Evolutionary conservation across 2,113 vertebrate genomes (phyloP).

Genomic region (Jaculus jaculus): DNA sequence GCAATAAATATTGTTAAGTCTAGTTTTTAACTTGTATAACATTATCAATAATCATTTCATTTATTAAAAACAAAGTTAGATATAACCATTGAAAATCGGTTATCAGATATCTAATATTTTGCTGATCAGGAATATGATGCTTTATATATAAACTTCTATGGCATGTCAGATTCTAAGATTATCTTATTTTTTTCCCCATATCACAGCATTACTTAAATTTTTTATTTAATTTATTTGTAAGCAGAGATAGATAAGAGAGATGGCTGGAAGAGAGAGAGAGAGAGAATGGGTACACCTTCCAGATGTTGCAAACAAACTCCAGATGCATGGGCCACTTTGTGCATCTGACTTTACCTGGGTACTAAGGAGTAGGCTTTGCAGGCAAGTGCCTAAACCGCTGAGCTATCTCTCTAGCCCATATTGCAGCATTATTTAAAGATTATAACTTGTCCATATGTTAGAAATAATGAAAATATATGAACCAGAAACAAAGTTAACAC

Average conservation of each 20-base stretch:
- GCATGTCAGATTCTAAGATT: background rate
- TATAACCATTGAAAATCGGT: background rate
- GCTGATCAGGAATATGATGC: background rate
- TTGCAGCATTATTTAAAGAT: background rate
- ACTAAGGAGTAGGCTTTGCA: too few relatives aligned
- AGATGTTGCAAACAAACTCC: too few relatives aligned
- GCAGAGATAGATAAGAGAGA: too few relatives aligned
- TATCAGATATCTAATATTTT: background rate
- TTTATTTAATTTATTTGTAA: too few relatives aligned
- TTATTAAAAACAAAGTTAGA: background rate
- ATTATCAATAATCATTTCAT: background rate
- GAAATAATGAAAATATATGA: background rate
- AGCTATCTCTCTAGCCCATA: too few relatives aligned
- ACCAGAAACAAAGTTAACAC: background rate
- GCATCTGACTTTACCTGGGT: too few relatives aligned
- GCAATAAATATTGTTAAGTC: background rate
- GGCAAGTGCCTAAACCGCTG: too few relatives aligned
- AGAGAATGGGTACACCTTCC: too few relatives aligned
- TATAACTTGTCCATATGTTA: background rate
- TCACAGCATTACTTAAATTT: background rate
- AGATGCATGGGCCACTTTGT: too few relatives aligned
- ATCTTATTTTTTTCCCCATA: background rate
- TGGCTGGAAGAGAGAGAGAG: too few relatives aligned
- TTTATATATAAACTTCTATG: background rate
- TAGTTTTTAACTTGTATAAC: constrained; percentile 1